Conservation (phyloP, 2,797 vertebrate species). For the Semotilus atromaculatus region DNA sequence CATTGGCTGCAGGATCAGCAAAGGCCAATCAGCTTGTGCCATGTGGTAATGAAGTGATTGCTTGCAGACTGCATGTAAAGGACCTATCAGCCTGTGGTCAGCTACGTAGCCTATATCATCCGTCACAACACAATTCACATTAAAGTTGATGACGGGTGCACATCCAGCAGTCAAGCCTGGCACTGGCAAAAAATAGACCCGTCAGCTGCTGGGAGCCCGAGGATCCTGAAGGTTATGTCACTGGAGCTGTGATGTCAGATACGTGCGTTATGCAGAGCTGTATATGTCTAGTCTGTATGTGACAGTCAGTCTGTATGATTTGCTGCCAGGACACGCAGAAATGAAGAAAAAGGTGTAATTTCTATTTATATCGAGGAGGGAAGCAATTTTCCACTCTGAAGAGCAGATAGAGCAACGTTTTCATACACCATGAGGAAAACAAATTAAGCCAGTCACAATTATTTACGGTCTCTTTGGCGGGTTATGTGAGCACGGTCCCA, state of each 20-base stretch:
- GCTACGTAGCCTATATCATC: background rate
- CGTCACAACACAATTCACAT: background rate
- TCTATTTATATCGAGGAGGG: conserved; percentile 40
- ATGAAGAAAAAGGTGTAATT: conserved; percentile 7
- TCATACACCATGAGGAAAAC: conserved; percentile 48
- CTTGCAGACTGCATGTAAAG: too few species aligned
- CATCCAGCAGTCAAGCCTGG: background rate
- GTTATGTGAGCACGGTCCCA: background rate
- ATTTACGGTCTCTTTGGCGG: conserved; percentile 39
- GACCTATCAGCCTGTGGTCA: too few species aligned
- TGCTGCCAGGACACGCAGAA: conserved; percentile 10
- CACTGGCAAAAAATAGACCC: background rate
- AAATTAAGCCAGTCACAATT: conserved; percentile 43
- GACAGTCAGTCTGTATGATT: background rate
- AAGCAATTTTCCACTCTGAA: conserved; percentile 53
- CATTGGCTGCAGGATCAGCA: too few species aligned
- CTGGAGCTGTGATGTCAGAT: conserved; percentile 25
- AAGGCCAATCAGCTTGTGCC: too few species aligned
- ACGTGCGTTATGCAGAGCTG: background rate
- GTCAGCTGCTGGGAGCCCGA: background rate
- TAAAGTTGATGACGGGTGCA: background rate
- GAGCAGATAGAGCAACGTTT: conserved; percentile 54
- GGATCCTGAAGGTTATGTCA: conserved; percentile 35
- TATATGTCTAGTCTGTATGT: background rate
- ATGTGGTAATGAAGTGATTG: too few species aligned